phyloP scores from a whole-genome alignment of 2,797 vertebrate genomes.

The Mormyrus hasselquistii region DNA sequence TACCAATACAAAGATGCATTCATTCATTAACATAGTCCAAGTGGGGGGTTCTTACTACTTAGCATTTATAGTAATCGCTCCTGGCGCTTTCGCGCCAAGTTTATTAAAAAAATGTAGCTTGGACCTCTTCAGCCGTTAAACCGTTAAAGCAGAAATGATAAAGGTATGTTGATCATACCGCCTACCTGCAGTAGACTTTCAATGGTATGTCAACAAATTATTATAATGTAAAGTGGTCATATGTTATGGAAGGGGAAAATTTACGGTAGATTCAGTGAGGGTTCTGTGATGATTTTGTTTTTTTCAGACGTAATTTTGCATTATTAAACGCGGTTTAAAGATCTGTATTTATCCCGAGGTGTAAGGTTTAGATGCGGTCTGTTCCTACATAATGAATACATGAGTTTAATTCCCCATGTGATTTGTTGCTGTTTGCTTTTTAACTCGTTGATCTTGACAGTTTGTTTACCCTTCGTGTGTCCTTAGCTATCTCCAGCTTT shows the following conservation, averaged over 20 bases:
- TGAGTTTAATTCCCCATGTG: not conserved
- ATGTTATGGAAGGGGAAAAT: not conserved
- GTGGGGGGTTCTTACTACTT: not conserved
- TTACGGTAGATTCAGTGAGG: not conserved
- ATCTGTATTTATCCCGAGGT: not conserved
- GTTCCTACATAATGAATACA: not conserved
- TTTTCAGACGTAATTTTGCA: not conserved
- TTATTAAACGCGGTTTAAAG: not conserved
- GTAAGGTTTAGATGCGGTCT: not conserved
- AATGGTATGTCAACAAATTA: not conserved
- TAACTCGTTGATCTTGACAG: not conserved
- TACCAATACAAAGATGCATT: not conserved
- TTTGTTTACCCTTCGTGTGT: not conserved
- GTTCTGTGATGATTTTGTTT: not conserved
- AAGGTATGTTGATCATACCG: not conserved
- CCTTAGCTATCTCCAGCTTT: not conserved
- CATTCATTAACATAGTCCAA: not conserved
- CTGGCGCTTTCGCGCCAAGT: not conserved
- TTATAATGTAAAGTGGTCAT: not conserved
- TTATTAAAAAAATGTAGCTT: not conserved
- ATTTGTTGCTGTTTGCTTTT: not conserved
- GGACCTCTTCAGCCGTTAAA: not conserved
- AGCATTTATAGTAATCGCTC: not conserved
- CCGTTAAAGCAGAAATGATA: not conserved
- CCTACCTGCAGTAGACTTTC: not conserved